Base-by-base conservation (phyloP, 2,113 vertebrate genomes). In the Emydocephalus ijimae region DNA sequence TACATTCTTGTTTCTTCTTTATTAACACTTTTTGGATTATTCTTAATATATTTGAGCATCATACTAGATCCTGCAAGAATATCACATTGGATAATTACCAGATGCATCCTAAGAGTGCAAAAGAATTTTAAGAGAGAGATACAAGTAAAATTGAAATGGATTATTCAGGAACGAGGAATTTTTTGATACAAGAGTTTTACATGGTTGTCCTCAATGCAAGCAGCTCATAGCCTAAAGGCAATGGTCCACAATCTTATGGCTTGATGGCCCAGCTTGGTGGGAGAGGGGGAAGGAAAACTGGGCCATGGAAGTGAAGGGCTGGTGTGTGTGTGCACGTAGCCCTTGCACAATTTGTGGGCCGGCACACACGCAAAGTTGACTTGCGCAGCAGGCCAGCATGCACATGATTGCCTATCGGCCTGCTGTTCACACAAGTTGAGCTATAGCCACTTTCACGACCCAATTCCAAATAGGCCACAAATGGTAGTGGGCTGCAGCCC, bases 281-380 rank as follows among this genome's bases (percentile, higher is more conserved):
- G 4, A 0, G 24, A 3, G 9, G 59, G 26, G 26, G 39, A 39
- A 64, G 26, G 59, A 29, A 12, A 29, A 64, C 26, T 29, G 26
- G 59, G 59, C 10, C 10, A 4, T 3, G 10, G 1, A 26, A 64
- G 26, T 29, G 10, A 10, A 3, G 3, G 59, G 24, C 59, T 29
- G 26, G 3, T 64, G 0, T 64, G 10, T 29, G 26, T 3, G 6
- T 4, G 59, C 26, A 29, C 0, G 0, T 7, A 59, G 57, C 2
- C 57, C 57, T 59, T 59, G 23, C 23, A 59, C 23, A 59, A 59
- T 23, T 59, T 7, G 57, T 3, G 23, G 54, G 23, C 23, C 0
- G 2, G 7, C 21, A 59, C 57, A 24, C 57, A 24, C 6, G 2
- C 2, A 59, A 6, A 24, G 23, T 57, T 23, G 5, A 57, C 23